Evolutionary conservation across 2,797 vertebrate species (phyloP).

Genomic region (Lithobates sylvaticus): DNA sequence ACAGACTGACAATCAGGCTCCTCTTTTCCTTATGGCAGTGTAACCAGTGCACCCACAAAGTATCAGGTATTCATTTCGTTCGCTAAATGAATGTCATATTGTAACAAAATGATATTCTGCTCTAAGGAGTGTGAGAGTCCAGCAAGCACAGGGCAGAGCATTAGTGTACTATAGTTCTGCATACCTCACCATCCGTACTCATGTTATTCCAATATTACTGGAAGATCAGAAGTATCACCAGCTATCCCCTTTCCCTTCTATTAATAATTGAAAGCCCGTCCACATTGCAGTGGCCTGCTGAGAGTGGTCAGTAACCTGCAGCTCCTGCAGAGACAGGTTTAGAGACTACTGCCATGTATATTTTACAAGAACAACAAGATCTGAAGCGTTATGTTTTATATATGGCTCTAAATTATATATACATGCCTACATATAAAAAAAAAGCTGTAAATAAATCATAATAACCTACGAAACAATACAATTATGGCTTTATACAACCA

Average conservation of each 20-base stretch:
- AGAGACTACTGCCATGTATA: conserved; percentile 26
- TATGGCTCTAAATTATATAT: conserved; percentile 1
- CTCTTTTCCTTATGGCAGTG: no score
- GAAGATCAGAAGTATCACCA: neutral
- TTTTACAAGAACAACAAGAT: conserved; percentile 37
- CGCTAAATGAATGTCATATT: conserved; percentile 5
- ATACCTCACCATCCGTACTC: neutral
- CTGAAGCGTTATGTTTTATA: conserved; percentile 34
- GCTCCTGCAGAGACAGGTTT: conserved; percentile 24
- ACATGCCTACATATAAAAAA: neutral
- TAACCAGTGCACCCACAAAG: neutral
- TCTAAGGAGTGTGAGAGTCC: no score
- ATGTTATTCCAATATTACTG: conserved; percentile 4
- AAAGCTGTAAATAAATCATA: neutral
- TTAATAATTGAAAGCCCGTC: conserved; percentile 45
- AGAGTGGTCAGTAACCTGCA: conserved; percentile 42
- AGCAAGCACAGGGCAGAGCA: no score
- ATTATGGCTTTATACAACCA: neutral
- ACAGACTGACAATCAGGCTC: no score
- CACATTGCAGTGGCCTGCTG: conserved; percentile 15
- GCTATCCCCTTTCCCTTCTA: conserved; percentile 1
- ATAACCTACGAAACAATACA: neutral
- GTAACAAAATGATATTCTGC: neutral
- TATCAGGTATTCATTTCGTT: neutral
- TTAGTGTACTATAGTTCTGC: neutral